Percentiles rank a stretch among this genome's conserved stretches.
phyloP scores from a whole-genome alignment of 2,797 vertebrate genomes.

The Toxotes lorentzi region DNA sequence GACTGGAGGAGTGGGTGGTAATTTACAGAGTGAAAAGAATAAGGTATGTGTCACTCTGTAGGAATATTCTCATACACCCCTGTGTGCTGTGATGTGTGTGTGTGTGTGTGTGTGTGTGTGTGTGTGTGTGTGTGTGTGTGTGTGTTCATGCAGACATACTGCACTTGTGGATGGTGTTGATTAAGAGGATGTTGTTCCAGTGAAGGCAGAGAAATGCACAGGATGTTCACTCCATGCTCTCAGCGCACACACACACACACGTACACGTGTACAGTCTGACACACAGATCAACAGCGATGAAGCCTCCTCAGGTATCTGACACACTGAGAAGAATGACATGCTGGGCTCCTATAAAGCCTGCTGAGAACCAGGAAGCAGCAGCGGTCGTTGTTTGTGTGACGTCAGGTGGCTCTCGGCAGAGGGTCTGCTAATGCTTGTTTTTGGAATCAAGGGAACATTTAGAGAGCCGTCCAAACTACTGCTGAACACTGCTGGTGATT shows the following conservation, averaged over 20 bases:
- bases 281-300: constrained; percentile 37
- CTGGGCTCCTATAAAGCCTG: constrained; percentile 62
- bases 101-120: constrained; percentile 22
- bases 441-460: constrained; percentile 43
- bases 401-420: constrained; percentile 41
- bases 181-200: constrained; percentile 75
- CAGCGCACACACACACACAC: constrained; percentile 13
- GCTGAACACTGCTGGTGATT: constrained; percentile 12
- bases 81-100: constrained; percentile 24
- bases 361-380: constrained; percentile 71
- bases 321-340: constrained; percentile 60
- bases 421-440: constrained; percentile 41
- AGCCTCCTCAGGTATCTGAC: constrained; percentile 71
- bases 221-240: constrained; percentile 74
- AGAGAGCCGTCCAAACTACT: constrained; percentile 19
- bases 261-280: constrained; percentile 5
- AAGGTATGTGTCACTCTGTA: constrained; percentile 37
- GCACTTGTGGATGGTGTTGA: constrained; percentile 76
- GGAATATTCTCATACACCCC: constrained; percentile 43
- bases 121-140: constrained; percentile 31
- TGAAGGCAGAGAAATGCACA: constrained; percentile 66
- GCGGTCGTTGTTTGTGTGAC: constrained; percentile 39
- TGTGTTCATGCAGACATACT: constrained; percentile 22
- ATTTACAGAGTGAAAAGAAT: constrained; percentile 20
- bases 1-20: constrained; percentile 15